Conservation (phyloP, 2,113 vertebrate genomes). For the Zeus faber region DNA sequence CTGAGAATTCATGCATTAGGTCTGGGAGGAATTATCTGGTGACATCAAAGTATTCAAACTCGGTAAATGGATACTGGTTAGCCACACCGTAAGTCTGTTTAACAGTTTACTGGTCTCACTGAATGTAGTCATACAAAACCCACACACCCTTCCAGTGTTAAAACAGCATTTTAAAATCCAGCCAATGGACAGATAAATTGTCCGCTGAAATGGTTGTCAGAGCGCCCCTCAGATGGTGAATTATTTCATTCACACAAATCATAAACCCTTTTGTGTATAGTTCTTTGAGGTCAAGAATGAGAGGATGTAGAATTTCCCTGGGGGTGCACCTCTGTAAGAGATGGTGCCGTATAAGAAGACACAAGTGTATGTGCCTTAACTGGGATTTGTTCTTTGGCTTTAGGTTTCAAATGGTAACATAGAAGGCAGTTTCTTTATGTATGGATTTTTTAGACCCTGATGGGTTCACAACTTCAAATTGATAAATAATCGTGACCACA, state of each 20-base stretch:
- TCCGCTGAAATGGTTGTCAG: slow-evolving; percentile 12
- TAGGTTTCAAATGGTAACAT: slow-evolving; percentile 1
- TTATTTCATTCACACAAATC: slow-evolving; percentile 1
- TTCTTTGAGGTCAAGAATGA: slow-evolving; percentile 3
- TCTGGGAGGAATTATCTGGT: slow-evolving; percentile 2
- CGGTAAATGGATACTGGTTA: slow-evolving; percentile 13
- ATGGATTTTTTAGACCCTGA: slow-evolving; percentile 6
- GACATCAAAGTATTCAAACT: slow-evolving; percentile 17
- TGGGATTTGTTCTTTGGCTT: background rate
- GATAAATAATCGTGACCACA: no score
- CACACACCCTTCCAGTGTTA: slow-evolving; percentile 8
- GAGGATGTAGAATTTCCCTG: slow-evolving; percentile 2
- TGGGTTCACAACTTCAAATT: slow-evolving; percentile 4
- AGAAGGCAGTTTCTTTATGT: slow-evolving; percentile 3
- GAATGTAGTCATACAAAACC: slow-evolving; percentile 13
- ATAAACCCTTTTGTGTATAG: background rate
- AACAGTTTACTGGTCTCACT: background rate
- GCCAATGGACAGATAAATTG: slow-evolving; percentile 19
- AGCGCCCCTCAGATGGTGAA: background rate
- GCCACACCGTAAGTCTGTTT: slow-evolving; percentile 12
- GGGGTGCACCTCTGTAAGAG: background rate
- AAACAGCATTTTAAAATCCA: slow-evolving; percentile 13
- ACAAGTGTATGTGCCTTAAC: slow-evolving; percentile 6
- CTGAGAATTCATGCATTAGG: slow-evolving; percentile 16
- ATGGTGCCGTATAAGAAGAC: background rate